Base-by-base conservation (phyloP, 1,140 invertebrate genomes). In the Sminthurides bifidus region DNA sequence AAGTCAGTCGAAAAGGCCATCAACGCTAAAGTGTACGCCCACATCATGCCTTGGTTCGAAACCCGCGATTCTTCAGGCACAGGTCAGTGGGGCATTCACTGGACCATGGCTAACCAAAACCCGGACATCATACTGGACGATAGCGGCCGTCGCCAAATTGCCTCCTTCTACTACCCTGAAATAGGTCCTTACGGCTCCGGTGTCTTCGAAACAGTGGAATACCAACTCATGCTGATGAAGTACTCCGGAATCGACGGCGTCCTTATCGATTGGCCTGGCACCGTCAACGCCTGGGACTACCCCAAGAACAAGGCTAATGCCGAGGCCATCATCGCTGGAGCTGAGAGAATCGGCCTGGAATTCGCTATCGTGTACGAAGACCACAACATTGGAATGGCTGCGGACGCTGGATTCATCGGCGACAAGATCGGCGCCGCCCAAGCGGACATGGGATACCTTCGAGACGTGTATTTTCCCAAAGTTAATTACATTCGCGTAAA, bases 331-430 rank as follows among this genome's bases (percentile, higher is more conserved):
- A 61, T 61, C 40, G 14, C 19, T 31, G 23, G 44, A n/a, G 15
- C 26, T 3, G 51, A 51, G 27, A 4, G 44, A 15, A n/a, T 49
- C 10, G 59, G 59, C 12, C 33, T 61, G 37, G 51, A 54, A 37
- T 61, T 61, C 21, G 59, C 54, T 10, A 58, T 61, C 35, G 54
- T 57, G 3, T 58, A 61, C 35, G 59, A 61, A 46, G 59, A 61
- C 46, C 54, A 58, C 37, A 61, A 58, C 19, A 58, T 59, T 17
- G 54, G 49, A 23, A 56, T 60, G 59, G 46, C 59, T 21, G 15
- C 29, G 19, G 59, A 60, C 12, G 59, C 59, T 31, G 59, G 59
- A 38, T 56, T 60, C 44, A 56, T 60, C 17, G 5, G 21, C 14
- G 60, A 61, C 33, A 50, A 38, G 21, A 29, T 61, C 27, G 29